A percentile compares a stretch with the other conserved stretches of the same genome.
Conservation (phyloP, 1,140 invertebrate genomes). For the Cecropterus lyciades region DNA sequence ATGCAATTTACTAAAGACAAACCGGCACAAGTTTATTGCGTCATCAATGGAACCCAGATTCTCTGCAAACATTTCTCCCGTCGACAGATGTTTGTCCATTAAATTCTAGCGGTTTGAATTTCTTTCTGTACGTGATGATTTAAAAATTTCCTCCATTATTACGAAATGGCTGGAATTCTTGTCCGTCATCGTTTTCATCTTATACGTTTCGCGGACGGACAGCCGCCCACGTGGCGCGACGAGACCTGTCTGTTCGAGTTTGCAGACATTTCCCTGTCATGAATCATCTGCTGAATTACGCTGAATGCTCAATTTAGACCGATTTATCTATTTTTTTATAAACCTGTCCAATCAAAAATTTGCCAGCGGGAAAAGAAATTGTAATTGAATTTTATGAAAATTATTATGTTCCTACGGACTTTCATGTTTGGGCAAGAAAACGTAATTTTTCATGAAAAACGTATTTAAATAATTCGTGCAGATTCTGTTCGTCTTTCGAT, state of each 20-base stretch:
- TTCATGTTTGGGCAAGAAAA: too few species aligned
- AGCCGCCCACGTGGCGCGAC: not conserved
- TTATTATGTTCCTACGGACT: too few species aligned
- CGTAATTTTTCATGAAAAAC: too few species aligned
- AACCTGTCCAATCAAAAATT: not conserved
- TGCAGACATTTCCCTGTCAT: slow-evolving; percentile 17
- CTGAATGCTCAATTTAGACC: slow-evolving; percentile 13
- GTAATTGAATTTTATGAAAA: too few species aligned
- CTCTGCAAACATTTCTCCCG: not conserved
- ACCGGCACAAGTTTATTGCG: not conserved
- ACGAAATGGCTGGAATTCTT: not conserved
- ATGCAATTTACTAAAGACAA: not conserved
- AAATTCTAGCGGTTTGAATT: not conserved
- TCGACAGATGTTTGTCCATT: not conserved
- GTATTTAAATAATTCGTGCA: too few species aligned
- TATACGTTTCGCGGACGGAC: slow-evolving; percentile 13
- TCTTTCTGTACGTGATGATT: not conserved
- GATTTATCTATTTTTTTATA: slow-evolving; percentile 2
- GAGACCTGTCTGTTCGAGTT: slow-evolving; percentile 25
- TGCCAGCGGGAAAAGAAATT: not conserved
- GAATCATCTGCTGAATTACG: slow-evolving; percentile 13
- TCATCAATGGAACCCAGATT: not conserved
- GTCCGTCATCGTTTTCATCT: slow-evolving; percentile 12
- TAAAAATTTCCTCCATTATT: slow-evolving; percentile 11
- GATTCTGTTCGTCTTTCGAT: too few species aligned